Evolutionary conservation across 2,888 invertebrate genomes (phyloP), one percentile per base, ranked within the genome.

Genomic region (Lepidochrysops patricia): DNA sequence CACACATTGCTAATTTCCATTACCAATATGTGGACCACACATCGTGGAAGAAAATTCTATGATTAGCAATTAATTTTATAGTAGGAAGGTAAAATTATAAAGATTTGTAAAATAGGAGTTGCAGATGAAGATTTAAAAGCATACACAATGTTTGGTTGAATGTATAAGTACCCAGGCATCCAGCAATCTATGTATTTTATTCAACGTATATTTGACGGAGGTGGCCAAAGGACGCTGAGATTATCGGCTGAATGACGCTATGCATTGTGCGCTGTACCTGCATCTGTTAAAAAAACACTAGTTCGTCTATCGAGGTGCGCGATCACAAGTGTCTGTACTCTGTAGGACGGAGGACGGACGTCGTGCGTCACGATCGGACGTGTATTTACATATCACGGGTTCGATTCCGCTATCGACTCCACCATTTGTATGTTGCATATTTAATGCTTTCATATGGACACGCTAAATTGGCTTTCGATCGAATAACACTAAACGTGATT

Each of bases 321-420:
- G 64, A 73, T 72, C 67, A 69, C 76, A 78, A 77, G 77, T 84
- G 83, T 82, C 80, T 72, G 73, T n/a, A n/a, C n/a, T n/a, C n/a
- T n/a, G n/a, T n/a, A n/a, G n/a, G n/a, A n/a, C 74, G 69, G 69
- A 67, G 76, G 77, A 74, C 76, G 82, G 76, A 73, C 82, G 83
- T 86, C 87, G 87, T 87, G 87, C 80, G 81, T 86, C 87, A 88
- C 87, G 87, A 86, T 85, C 83, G 79, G 84, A 82, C 79, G 78
- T 72, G 76, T 78, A 87, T 88, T 88, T 79, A 80, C 86, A 88
- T 87, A 87, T 86, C 85, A 79, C 79, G 72, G 77, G 71, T 81
- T 81, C 78, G 84, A 84, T 84, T 83, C 79, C 75, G 73, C 76
- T 81, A 80, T 79, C 79, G 66, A 61, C 34, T 52, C 26, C 15